Evolutionary conservation across 2,797 vertebrate species (phyloP), one percentile per base, ranked within the genome.

Genomic region (Galago senegalensis): DNA sequence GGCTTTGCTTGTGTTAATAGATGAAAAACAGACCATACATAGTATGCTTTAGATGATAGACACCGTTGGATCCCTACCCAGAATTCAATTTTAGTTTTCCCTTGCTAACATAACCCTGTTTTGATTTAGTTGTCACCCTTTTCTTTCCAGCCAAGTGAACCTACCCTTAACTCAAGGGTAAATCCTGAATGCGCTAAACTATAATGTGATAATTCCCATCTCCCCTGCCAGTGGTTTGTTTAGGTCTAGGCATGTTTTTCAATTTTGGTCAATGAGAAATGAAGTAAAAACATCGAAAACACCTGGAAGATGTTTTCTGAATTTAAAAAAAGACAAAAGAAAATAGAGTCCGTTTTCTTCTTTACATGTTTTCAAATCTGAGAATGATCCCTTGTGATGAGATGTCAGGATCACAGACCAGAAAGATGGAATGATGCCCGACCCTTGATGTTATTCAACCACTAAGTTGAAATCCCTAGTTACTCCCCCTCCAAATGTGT

Each of bases 241-340:
- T 79, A 73, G 75, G 34, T 65, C 69, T 21, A 29, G 1, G 69
- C 17, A 1, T 58, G 8, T 60, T 25, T 46, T 77, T 10, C 46
- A 67, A 27, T 95, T 82, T 77, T 92, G 27, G 18, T 81, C 65
- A 80, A 65, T 86, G 37, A 92, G 0, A 75, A 40, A 61, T 34
- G 31, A 87, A 81, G 37, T 58, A 76, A 94, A 89, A 70, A 11
- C 29, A 69, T 5, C 73, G 85, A 76, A 29, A 93, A 85, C 56
- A 82, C 89, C 61, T 87, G n/a, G 73, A 86, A 81, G 76, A 90
- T 29, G 2, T 84, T 89, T 91, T 18, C 25, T 83, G 63, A 85
- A 31, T 63, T 60, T 69, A 86, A 67, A 67, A 23, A 9, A 87
- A 56, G 17, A 8, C 10, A 56, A 92, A 81, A 87, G 31, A 77